Evolutionary conservation across 1,140 invertebrate species (phyloP).

Genomic region (Tyrophagus putrescentiae): DNA sequence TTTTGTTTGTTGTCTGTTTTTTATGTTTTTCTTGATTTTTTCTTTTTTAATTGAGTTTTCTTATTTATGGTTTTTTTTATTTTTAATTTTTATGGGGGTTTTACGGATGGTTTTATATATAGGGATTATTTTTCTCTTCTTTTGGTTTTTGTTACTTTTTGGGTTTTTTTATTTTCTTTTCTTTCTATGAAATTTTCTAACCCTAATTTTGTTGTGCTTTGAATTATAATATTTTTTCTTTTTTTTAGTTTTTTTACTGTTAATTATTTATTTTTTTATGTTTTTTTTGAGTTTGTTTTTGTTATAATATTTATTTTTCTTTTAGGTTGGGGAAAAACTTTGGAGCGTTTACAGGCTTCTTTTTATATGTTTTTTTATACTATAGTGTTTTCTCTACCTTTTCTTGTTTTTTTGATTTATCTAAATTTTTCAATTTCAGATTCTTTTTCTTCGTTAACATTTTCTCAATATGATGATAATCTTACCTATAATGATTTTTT

Average conservation of each 20-base stretch:
- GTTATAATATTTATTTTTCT: background rate
- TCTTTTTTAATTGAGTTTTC: background rate
- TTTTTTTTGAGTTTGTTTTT: constrained; percentile 2
- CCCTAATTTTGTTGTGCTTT: background rate
- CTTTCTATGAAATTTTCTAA: background rate
- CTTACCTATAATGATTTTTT: background rate
- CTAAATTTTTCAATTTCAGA: too few species aligned
- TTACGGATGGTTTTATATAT: background rate
- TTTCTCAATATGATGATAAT: background rate
- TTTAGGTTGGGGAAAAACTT: constrained; percentile 20
- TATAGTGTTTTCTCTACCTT: constrained; percentile 43
- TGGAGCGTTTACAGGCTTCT: constrained; percentile 43
- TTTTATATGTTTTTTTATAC: constrained; percentile 49
- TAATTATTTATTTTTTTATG: too few species aligned
- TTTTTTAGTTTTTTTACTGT: too few species aligned
- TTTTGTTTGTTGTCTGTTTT: constrained; percentile 42
- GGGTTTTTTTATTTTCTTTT: background rate
- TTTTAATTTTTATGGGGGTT: constrained; percentile 25
- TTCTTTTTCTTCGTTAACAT: background rate
- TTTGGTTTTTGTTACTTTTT: background rate
- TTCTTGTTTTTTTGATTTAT: constrained; percentile 41
- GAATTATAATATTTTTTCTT: too few species aligned
- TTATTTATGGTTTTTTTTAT: constrained; percentile 20
- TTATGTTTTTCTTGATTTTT: constrained; percentile 30
- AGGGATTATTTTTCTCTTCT: background rate